A percentile compares a stretch with the other conserved stretches of the same genome.
Conservation (phyloP, 2,113 vertebrate species). For the Boulengeromyrus knoepffleri region DNA sequence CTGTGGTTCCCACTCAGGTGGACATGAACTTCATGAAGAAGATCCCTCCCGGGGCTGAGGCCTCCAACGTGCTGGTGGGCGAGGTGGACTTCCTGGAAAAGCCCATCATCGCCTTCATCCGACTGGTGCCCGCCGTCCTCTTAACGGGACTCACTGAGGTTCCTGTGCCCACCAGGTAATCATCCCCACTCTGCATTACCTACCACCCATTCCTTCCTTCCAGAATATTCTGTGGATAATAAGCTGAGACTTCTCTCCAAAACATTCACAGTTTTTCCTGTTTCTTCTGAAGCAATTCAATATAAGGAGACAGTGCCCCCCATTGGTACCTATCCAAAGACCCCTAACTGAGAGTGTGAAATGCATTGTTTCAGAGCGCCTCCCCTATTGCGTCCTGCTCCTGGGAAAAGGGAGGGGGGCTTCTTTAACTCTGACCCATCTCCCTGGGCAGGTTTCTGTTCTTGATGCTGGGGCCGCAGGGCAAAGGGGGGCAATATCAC, state of each 20-base stretch:
- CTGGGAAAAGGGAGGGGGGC: not conserved
- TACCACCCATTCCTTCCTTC: not conserved
- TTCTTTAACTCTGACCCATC: not conserved
- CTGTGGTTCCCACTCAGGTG: constrained; percentile 59
- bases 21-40: constrained; percentile 98
- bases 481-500: constrained; percentile 88
- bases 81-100: constrained; percentile 92
- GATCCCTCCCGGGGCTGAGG: constrained; percentile 88
- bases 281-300: not conserved
- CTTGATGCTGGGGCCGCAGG: constrained; percentile 81
- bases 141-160: constrained; percentile 90
- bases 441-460: constrained; percentile 76
- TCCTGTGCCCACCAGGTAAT: constrained; percentile 85
- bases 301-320: not conserved
- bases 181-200: not conserved
- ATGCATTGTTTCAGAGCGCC: not conserved
- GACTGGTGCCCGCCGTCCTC: constrained; percentile 83
- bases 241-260: not conserved
- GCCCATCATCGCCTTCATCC: constrained; percentile 87
- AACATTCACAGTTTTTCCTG: not conserved
- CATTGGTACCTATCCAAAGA: not conserved
- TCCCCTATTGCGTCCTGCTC: not conserved
- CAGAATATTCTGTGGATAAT: not conserved
- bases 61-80: constrained; percentile 89
- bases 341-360: not conserved